Base-by-base conservation (phyloP, 2,888 invertebrate species). In the Thereva nobilitata region DNA sequence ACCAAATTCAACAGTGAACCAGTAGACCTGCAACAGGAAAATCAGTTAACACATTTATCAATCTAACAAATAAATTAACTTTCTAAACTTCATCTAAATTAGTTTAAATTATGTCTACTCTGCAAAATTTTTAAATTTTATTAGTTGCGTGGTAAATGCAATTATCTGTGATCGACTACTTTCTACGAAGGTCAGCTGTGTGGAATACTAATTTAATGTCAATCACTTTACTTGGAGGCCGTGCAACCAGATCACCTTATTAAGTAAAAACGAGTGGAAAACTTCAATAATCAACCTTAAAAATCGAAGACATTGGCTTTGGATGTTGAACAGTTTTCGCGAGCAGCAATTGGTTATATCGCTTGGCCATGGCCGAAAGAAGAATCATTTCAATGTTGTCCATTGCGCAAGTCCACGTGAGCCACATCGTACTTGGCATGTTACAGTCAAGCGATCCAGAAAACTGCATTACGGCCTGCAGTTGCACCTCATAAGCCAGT, bases 1-100 rank as follows among this genome's bases (percentile, higher is more conserved):
- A 71, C 99, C 99, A 80, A 96, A 97, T 81, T 97, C 97, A 71
- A 97, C 94, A 68, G 97, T 97, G 84, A 97, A 97, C 97, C 97
- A 97, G 86, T 95, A 97, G 76, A 92, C 92, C 93, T 89, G 84
- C 35, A 50, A 49, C 0, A 37, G 42, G 45, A 50, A 63, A 65
- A 54, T 49, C 66, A 41, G 54, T 8, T 53, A 64, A 47, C 12
- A 68, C 66, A 44, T 44, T 23, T 23, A 23, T 23, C 23, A 23
- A 23, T 23, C 23, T 23, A 23, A 23, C 23, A 23, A 1, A 23
- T 23, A 23, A 23, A 23, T 23, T 23, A 23, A 23, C 23, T n/a
- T n/a, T n/a, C n/a, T n/a, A n/a, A n/a, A n/a, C n/a, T 23, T 23
- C 1, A 23, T 23, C 23, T 23, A 23, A 23, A 23, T 2, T 23